Evolutionary conservation across 1,140 invertebrate species (phyloP).

Genomic region (Bombus superbus): DNA sequence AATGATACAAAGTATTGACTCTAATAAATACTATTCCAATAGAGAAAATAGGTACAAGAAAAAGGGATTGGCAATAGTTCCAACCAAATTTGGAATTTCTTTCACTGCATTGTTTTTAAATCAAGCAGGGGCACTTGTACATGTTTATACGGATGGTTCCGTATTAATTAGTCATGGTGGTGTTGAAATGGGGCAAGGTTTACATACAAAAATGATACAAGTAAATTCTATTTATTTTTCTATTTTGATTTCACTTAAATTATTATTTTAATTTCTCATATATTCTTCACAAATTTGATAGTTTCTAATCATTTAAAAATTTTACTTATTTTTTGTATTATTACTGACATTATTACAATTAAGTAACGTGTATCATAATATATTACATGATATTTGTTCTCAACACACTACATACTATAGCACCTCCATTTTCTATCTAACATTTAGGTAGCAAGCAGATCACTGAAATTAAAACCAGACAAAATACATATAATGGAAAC

Average conservation of each 20-base stretch:
- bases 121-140: constrained; percentile 94
- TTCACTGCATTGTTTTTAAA: constrained; percentile 93
- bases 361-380: neutral
- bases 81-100: constrained; percentile 95
- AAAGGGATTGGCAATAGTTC: constrained; percentile 92
- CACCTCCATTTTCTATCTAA: neutral
- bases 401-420: neutral
- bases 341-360: neutral
- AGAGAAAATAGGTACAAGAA: constrained; percentile 93
- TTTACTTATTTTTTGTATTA: neutral
- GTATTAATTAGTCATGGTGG: constrained; percentile 96
- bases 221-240: constrained; percentile 72
- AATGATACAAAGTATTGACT: neutral
- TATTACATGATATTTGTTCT: neutral
- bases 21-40: constrained; percentile 71
- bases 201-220: constrained; percentile 98
- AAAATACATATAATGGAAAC: constrained; percentile 95
- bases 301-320: neutral
- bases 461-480: constrained; percentile 88
- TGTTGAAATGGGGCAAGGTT: constrained; percentile 97
- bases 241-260: neutral
- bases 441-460: constrained; percentile 86
- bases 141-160: constrained; percentile 95
- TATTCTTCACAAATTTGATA: neutral
- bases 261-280: neutral